Evolutionary conservation across 2,888 invertebrate species (phyloP).

Genomic region (Heliconius ethilla): DNA sequence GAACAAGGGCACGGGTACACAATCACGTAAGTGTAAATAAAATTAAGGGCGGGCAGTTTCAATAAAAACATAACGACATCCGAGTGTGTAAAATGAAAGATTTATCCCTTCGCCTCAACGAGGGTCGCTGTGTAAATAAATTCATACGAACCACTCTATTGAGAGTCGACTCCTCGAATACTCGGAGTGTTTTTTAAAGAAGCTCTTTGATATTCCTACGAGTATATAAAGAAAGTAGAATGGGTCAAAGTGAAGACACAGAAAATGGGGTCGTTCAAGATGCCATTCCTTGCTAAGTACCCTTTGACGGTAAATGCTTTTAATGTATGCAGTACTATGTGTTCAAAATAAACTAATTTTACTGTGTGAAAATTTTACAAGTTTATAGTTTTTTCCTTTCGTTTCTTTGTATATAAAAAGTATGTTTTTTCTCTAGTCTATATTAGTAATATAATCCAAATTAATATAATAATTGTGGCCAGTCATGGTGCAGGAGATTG

Average conservation of each 20-base stretch:
- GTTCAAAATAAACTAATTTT: slow-evolving; percentile 30
- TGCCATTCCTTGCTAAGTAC: slow-evolving; percentile 45
- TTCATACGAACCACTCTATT: slow-evolving; percentile 64
- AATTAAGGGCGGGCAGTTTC: slow-evolving; percentile 54
- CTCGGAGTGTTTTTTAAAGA: slow-evolving; percentile 67
- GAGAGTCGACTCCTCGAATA: slow-evolving; percentile 65
- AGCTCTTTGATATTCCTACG: slow-evolving; percentile 60
- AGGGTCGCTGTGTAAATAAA: slow-evolving; percentile 60
- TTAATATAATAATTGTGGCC: no score
- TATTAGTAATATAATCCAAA: no score
- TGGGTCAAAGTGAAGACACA: slow-evolving; percentile 52
- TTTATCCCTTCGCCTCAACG: slow-evolving; percentile 61
- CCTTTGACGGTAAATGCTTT: slow-evolving; percentile 44
- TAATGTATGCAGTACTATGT: slow-evolving; percentile 39
- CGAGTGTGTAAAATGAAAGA: slow-evolving; percentile 69
- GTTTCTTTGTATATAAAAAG: not conserved
- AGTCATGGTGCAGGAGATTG: no score
- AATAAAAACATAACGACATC: slow-evolving; percentile 68
- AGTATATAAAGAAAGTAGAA: slow-evolving; percentile 51
- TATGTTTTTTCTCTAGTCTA: not conserved
- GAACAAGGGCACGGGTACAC: not conserved
- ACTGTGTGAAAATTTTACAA: not conserved
- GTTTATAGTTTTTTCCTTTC: not conserved
- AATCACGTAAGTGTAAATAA: slow-evolving; percentile 31
- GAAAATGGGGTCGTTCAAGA: slow-evolving; percentile 46